These are phyloP conservation scores for Patella vulgata DNA, from an alignment of 1,140 invertebrate genomes.

Conservation along the genomic window DNA sequence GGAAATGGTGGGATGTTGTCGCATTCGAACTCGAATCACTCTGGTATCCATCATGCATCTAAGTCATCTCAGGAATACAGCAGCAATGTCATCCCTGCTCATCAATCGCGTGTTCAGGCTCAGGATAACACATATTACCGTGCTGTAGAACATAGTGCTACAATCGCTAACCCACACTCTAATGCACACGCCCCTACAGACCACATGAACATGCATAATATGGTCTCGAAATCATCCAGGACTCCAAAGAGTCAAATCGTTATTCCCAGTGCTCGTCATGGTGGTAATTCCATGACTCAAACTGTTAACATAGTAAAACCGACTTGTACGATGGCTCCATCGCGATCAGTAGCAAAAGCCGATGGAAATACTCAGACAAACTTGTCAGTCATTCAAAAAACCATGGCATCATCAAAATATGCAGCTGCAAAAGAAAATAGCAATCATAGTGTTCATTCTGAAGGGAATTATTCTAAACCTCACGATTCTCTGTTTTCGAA, in stretches of 20 bases:
- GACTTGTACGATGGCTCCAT: conserved; percentile 48
- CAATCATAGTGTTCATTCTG: no score
- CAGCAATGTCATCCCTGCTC: conserved; percentile 2
- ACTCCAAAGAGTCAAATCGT: conserved; percentile 24
- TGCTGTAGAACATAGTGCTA: no score
- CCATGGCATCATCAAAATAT: conserved; percentile 25
- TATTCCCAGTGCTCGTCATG: conserved; percentile 30
- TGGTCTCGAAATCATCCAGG: no score
- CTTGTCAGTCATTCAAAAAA: conserved; percentile 50
- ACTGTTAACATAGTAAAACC: conserved; percentile 61
- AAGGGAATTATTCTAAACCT: conserved; percentile 10
- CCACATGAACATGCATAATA: no score
- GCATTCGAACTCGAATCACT: conserved; percentile 22
- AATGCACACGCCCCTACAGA: no score
- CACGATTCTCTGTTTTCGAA: conserved; percentile 2
- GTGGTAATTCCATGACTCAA: conserved; percentile 22
- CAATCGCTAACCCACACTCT: no score
- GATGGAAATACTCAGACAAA: conserved; percentile 61
- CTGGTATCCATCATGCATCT: conserved; percentile 17
- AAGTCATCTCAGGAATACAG: conserved; percentile 23
- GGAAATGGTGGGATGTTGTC: conserved; percentile 10
- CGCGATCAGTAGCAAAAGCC: conserved; percentile 40
- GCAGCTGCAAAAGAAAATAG: no score
- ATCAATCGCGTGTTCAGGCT: no score
- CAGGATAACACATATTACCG: no score